Conservation (phyloP, 2,888 invertebrate genomes). For the Heliothis peltigera region DNA sequence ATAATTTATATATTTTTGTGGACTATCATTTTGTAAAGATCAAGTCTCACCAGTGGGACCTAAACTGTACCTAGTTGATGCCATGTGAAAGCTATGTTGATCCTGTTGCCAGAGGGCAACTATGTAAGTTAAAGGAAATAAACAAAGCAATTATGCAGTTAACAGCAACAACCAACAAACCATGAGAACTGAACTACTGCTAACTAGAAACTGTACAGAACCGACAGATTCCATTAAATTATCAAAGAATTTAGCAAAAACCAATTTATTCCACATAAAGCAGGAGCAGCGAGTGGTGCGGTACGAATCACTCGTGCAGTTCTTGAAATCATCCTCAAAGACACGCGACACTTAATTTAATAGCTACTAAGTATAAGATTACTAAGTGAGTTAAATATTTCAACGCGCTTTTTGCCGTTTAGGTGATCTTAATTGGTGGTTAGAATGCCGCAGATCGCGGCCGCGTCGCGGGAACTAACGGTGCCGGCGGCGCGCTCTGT, state of each 20-base stretch:
- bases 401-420: constrained; percentile 57
- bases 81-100: not conserved
- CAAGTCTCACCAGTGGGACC: too few relatives aligned
- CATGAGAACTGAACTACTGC: constrained; percentile 36
- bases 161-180: constrained; percentile 7
- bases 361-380: constrained; percentile 60
- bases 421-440: constrained; percentile 56
- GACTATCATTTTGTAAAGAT: too few relatives aligned
- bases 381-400: constrained; percentile 56
- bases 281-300: constrained; percentile 20
- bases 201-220: constrained; percentile 33
- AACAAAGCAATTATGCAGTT: constrained; percentile 14
- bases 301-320: constrained; percentile 44
- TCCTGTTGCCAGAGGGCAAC: not conserved
- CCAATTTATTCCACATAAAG: constrained; percentile 49
- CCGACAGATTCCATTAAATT: constrained; percentile 47
- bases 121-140: constrained; percentile 4
- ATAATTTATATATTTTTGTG: too few relatives aligned
- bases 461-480: constrained; percentile 62
- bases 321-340: constrained; percentile 58
- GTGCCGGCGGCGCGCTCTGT: constrained; percentile 65
- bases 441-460: constrained; percentile 53
- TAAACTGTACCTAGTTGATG: too few relatives aligned
- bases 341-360: constrained; percentile 61
- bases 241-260: constrained; percentile 52